Evolutionary conservation across 2,888 invertebrate genomes (phyloP), one percentile per base, ranked within the genome.

Genomic region (Tuta absoluta): DNA sequence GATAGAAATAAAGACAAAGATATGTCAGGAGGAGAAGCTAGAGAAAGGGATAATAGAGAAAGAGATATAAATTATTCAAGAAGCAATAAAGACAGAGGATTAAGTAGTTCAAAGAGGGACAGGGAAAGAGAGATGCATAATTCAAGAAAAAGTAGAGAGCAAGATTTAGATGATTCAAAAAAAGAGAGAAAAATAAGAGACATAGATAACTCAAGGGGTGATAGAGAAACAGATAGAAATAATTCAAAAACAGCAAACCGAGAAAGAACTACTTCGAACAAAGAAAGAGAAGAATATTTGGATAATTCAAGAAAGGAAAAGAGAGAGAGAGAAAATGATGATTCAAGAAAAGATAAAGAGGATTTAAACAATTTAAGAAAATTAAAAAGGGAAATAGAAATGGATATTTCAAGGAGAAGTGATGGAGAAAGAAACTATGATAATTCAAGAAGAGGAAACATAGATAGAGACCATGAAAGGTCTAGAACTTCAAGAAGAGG

Each of bases 381-480:
- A 23, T 21, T 23, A 53, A 38, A 21, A 5, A 45, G 24, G 24
- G 60, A 45, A 19, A 59, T 2, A 23, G 37, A 59, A 14, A 37
- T 0, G 23, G 23, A 23, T 8, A 24, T 14, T 23, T 53, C 23
- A 23, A 53, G 23, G 14, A 53, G 14, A 21, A 12, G 21, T 1
- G 11, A 49, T 53, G 12, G 14, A 24, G 51, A 59, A 14, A 59
- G 38, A 60, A 17, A 41, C 14, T 23, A 23, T 7, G 33, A 37
- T 7, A 51, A 37, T 23, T 60, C 60, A n/a, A 71, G 66, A 67
- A 68, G 75, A 59, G 65, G 70, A 53, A 74, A 68, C 68, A 72
- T 70, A 69, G 68, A 72, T 45, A 69, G 61, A 63, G 69, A 74
- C 37, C 65, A 65, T 62, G 63, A 69, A 33, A 74, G 69, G 63